Evolutionary conservation across 1,140 invertebrate genomes (phyloP).

Genomic region (Drepana arcuata): DNA sequence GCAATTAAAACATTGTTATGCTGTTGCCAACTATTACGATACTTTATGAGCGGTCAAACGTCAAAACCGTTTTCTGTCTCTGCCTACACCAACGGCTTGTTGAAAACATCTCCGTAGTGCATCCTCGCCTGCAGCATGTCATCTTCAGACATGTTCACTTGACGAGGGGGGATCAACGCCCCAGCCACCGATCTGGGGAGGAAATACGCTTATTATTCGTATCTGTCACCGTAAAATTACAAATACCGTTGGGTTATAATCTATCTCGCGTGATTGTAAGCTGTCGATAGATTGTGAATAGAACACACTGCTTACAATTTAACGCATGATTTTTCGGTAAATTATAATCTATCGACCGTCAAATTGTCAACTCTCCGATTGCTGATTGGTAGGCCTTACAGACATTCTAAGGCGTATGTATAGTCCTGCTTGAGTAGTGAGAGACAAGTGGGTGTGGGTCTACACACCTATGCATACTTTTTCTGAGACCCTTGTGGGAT

Average conservation of each 20-base stretch:
- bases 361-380: too few species aligned
- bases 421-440: too few species aligned
- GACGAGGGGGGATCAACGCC: conserved; percentile 37
- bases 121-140: conserved; percentile 32
- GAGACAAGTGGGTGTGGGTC: too few species aligned
- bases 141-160: conserved; percentile 26
- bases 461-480: background rate
- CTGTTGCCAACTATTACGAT: too few species aligned
- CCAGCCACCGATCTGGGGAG: conserved; percentile 37
- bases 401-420: too few species aligned
- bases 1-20: too few species aligned
- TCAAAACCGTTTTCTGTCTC: too few species aligned
- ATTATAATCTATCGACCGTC: background rate
- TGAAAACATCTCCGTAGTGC: conserved; percentile 33
- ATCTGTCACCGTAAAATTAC: too few species aligned
- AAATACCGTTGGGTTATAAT: background rate
- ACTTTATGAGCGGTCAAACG: too few species aligned
- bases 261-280: background rate
- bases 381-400: too few species aligned
- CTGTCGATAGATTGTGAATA: background rate
- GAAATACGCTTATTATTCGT: background rate
- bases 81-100: too few species aligned
- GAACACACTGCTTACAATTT: background rate
- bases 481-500: background rate
- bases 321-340: background rate